A percentile compares a stretch with the other conserved stretches of the same genome.
Conservation (phyloP, 2,888 invertebrate species). For the Cryptocephalus moraei region DNA sequence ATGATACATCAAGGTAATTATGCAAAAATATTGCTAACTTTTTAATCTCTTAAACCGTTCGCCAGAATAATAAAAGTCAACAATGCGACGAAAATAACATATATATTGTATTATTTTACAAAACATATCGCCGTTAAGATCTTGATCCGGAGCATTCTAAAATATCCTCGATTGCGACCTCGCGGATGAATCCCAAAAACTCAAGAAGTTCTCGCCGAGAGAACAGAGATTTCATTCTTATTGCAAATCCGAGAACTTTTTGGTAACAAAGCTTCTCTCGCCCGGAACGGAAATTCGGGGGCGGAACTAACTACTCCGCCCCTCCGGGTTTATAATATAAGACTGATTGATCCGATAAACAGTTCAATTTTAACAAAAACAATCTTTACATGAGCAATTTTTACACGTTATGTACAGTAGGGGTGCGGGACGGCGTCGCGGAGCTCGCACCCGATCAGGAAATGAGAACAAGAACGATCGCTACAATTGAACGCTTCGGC, state of each 20-base stretch:
- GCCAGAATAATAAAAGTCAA: conserved; percentile 35
- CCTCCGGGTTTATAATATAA: not conserved
- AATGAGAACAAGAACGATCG: not conserved
- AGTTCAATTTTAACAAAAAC: conserved; percentile 36
- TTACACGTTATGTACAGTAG: conserved; percentile 37
- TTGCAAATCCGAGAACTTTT: too few species aligned
- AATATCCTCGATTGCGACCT: conserved; percentile 3
- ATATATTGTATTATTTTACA: not conserved
- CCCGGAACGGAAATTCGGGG: not conserved
- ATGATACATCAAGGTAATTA: conserved; percentile 38
- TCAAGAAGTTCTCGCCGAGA: conserved; percentile 7
- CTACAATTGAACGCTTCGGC: conserved; percentile 11
- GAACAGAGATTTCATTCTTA: not conserved
- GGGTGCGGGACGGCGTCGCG: conserved; percentile 22
- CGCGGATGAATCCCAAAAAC: conserved; percentile 5
- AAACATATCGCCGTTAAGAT: conserved; percentile 2
- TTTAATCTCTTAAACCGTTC: conserved; percentile 35
- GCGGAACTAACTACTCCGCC: not conserved
- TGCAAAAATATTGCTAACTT: conserved; percentile 45
- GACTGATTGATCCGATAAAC: conserved; percentile 28
- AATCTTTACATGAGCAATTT: conserved; percentile 40
- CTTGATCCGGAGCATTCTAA: conserved; percentile 7
- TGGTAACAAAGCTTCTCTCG: too few species aligned
- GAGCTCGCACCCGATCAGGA: conserved; percentile 9
- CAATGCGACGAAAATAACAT: conserved; percentile 25